phyloP scores from a whole-genome alignment of 1,140 invertebrate genomes.

The Brachionus rotundiformis region DNA sequence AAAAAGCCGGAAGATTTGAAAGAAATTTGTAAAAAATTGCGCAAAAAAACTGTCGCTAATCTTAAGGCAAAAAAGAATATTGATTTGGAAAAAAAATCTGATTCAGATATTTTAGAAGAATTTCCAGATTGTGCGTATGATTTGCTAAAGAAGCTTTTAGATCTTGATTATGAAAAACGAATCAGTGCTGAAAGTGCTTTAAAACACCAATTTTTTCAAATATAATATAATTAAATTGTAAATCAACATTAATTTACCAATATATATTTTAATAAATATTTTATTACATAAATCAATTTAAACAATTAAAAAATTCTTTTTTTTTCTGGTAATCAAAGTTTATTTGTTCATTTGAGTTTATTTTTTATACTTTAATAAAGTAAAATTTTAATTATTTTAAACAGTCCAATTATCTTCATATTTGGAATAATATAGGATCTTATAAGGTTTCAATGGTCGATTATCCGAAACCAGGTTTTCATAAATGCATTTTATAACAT shows the following conservation, averaged over 20 bases:
- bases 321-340: too few species aligned
- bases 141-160: slow-evolving; percentile 59
- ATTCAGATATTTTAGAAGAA: slow-evolving; percentile 53
- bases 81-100: too few species aligned
- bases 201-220: slow-evolving; percentile 58
- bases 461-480: too few species aligned
- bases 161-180: slow-evolving; percentile 60
- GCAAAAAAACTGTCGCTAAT: background rate
- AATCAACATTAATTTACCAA: background rate
- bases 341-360: too few species aligned
- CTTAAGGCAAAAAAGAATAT: background rate
- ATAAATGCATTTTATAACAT: too few species aligned
- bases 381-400: too few species aligned
- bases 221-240: background rate
- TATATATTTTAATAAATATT: background rate
- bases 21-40: slow-evolving; percentile 30
- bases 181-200: slow-evolving; percentile 61
- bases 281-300: too few species aligned
- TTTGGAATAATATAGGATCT: too few species aligned
- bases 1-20: slow-evolving; percentile 32
- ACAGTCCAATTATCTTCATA: too few species aligned
- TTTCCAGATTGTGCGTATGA: slow-evolving; percentile 60
- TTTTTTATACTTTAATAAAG: too few species aligned
- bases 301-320: too few species aligned
- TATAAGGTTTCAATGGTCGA: too few species aligned